A percentile compares a stretch with the other conserved stretches of the same genome.
Evolutionary conservation across 2,797 vertebrate genomes (phyloP).

Genomic region (Gila robusta): DNA sequence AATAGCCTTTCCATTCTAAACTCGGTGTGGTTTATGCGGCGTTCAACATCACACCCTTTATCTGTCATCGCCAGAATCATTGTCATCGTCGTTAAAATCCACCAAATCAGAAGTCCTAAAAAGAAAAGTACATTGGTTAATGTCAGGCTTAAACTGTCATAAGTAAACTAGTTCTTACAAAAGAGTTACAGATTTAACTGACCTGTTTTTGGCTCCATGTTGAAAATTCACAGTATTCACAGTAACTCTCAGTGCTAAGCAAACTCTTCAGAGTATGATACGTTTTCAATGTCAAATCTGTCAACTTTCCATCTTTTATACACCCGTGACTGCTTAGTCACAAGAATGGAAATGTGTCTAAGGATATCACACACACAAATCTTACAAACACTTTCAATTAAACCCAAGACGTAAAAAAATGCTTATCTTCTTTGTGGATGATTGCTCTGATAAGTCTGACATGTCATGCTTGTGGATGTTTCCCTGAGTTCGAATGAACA

Average conservation of each 20-base stretch:
- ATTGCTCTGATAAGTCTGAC: not conserved
- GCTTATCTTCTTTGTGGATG: not conserved
- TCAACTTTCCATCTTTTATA: conserved; percentile 6
- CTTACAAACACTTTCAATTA: not conserved
- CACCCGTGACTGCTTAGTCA: conserved; percentile 36
- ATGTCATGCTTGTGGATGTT: not conserved
- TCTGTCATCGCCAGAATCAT: not conserved
- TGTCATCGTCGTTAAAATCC: not conserved
- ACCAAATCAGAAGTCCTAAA: conserved; percentile 2
- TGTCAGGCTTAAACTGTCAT: not conserved
- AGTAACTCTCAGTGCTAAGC: not conserved
- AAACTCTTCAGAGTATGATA: not conserved
- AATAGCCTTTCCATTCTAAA: accelerated
- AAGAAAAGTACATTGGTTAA: not conserved
- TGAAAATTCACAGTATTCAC: not conserved
- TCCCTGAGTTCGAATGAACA: not conserved
- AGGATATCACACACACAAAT: not conserved
- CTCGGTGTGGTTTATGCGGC: accelerated
- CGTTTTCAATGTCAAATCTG: not conserved
- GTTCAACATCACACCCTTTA: accelerated
- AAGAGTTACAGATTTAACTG: not conserved
- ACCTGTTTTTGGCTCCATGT: conserved; percentile 24
- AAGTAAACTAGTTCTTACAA: not conserved
- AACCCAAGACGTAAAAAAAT: not conserved
- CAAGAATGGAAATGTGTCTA: not conserved